Evolutionary conservation across 2,113 vertebrate genomes (phyloP).

Genomic region (Scortum barcoo): DNA sequence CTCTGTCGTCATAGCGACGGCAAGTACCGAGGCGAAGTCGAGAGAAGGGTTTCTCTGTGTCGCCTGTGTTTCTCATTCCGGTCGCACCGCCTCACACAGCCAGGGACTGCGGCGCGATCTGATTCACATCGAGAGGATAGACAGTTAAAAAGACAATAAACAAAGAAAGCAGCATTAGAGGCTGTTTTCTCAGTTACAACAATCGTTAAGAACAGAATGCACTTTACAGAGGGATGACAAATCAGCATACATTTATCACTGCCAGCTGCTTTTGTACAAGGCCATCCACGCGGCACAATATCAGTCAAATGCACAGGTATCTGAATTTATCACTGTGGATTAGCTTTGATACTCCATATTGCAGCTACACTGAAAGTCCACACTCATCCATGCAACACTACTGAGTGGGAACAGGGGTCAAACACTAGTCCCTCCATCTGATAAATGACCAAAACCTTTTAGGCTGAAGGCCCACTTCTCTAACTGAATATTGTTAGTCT

Average conservation of each 20-base stretch:
- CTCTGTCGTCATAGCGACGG: constrained; percentile 78
- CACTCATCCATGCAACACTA: constrained; percentile 3
- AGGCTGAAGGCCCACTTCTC: constrained; percentile 24
- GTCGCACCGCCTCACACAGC: constrained; percentile 65
- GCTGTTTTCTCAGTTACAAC: background rate
- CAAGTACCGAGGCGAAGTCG: constrained; percentile 58
- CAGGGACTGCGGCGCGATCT: constrained; percentile 45
- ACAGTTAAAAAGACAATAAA: constrained; percentile 46
- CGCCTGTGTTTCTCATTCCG: constrained; percentile 77
- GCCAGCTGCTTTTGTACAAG: background rate
- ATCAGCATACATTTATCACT: background rate
- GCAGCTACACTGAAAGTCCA: background rate
- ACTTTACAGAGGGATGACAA: background rate
- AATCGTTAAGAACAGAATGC: background rate
- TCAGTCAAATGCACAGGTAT: background rate
- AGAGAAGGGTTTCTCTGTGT: constrained; percentile 82
- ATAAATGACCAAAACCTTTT: constrained; percentile 57
- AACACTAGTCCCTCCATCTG: background rate
- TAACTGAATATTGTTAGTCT: constrained; percentile 9
- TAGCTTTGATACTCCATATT: too few relatives aligned
- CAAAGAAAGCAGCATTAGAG: constrained; percentile 2
- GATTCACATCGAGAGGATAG: constrained; percentile 34
- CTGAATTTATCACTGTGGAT: background rate
- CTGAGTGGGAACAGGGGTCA: background rate
- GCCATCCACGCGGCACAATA: background rate